These are phyloP conservation scores for Burhinus oedicnemus DNA, from an alignment of 2,113 vertebrate genomes.

Conservation along the genomic window DNA sequence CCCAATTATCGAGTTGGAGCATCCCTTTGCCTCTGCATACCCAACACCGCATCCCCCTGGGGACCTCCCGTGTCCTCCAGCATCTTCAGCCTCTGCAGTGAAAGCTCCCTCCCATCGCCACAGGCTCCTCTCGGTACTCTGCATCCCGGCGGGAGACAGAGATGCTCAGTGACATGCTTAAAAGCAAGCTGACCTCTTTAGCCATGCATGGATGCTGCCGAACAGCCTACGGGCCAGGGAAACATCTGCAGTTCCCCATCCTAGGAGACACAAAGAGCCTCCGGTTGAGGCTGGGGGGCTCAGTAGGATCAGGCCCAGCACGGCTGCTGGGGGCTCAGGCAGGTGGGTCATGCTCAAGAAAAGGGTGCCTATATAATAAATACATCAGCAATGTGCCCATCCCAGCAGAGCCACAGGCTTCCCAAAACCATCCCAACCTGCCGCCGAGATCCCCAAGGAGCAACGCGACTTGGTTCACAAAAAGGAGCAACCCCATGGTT, in stretches of 20 bases:
- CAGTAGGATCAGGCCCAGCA: background rate
- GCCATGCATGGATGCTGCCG: background rate
- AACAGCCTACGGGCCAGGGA: background rate
- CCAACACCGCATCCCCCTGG: rapidly evolving
- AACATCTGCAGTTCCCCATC: background rate
- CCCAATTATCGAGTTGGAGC: rapidly evolving
- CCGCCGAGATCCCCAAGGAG: background rate
- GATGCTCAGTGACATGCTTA: background rate
- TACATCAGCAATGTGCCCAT: background rate
- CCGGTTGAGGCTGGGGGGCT: background rate
- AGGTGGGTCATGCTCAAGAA: background rate
- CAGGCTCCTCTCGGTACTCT: background rate
- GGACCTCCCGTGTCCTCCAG: background rate
- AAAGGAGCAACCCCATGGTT: background rate
- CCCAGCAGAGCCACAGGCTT: background rate
- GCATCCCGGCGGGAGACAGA: background rate
- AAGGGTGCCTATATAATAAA: background rate
- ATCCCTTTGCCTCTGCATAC: background rate
- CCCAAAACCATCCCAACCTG: background rate
- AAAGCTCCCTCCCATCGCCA: background rate
- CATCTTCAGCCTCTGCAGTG: rapidly evolving
- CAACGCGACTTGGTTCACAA: rapidly evolving
- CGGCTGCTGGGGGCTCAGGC: rapidly evolving
- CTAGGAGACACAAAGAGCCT: background rate
- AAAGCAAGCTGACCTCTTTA: conserved; percentile 14